These are phyloP conservation scores for Trypoxylon attenuatum DNA, from an alignment of 2,888 invertebrate species.

Conservation along the genomic window DNA sequence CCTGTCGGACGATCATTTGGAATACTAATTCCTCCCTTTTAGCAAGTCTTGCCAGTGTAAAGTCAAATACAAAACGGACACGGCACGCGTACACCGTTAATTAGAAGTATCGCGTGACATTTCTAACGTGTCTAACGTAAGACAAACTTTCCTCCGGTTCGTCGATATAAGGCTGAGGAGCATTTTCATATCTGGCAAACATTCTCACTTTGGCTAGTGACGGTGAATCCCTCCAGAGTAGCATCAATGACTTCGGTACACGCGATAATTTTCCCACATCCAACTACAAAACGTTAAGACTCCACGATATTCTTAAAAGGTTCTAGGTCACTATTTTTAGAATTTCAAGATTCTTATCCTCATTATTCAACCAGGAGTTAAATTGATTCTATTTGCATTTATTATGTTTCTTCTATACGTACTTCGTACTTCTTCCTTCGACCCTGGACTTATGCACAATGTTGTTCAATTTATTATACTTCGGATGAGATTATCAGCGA, in stretches of 20 bases:
- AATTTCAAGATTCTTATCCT: not conserved
- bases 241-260: constrained; percentile 14
- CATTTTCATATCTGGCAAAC: constrained; percentile 12
- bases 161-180: not conserved
- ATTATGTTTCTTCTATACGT: not conserved
- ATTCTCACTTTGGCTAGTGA: constrained; percentile 2
- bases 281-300: constrained; percentile 29
- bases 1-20: not conserved
- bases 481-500: no score
- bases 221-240: not conserved
- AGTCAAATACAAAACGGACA: not conserved
- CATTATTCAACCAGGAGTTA: not conserved
- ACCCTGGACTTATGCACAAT: not conserved
- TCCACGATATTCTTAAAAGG: constrained; percentile 29
- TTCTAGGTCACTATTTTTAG: constrained; percentile 7
- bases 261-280: constrained; percentile 47
- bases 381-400: not conserved
- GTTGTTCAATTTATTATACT: constrained; percentile 1
- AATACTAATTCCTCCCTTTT: not conserved
- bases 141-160: constrained; percentile 7
- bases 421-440: no score
- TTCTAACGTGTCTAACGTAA: constrained; percentile 15
- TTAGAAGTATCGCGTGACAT: constrained; percentile 17
- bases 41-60: not conserved
- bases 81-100: constrained; percentile 1